A percentile compares a stretch with the other conserved stretches of the same genome.
These are phyloP conservation scores for Apis dorsata DNA, from an alignment of 1,140 invertebrate species.

Conservation along the genomic window DNA sequence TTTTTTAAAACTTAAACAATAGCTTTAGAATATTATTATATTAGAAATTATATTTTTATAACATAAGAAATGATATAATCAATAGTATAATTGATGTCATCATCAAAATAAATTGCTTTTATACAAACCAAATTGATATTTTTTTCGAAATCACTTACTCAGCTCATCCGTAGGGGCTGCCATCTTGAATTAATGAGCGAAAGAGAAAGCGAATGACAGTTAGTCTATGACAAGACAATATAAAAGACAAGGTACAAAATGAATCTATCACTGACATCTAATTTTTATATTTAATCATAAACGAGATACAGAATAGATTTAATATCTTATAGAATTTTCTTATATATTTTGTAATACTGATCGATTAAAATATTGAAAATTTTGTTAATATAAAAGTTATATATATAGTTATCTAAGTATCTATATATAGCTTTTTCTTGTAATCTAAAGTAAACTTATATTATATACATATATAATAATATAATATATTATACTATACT, in stretches of 20 bases:
- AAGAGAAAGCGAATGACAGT: slow-evolving; percentile 57
- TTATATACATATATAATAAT: no score
- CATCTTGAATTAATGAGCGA: slow-evolving; percentile 75
- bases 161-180: slow-evolving; percentile 80
- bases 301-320: no score
- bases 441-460: neutral
- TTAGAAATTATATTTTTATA: slow-evolving; percentile 8
- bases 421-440: neutral
- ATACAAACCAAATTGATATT: slow-evolving; percentile 41
- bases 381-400: no score
- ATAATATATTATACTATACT: no score
- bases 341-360: neutral
- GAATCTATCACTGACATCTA: no score
- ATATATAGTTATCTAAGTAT: no score
- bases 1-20: neutral
- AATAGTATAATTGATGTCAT: neutral
- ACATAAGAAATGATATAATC: neutral
- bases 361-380: no score
- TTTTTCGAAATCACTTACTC: slow-evolving; percentile 74
- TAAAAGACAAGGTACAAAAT: neutral
- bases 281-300: no score
- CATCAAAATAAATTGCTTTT: neutral
- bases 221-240: slow-evolving; percentile 26
- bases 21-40: slow-evolving; percentile 1
- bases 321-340: no score